phyloP scores from a whole-genome alignment of 2,797 vertebrate species.

The Protonibea diacanthus region DNA sequence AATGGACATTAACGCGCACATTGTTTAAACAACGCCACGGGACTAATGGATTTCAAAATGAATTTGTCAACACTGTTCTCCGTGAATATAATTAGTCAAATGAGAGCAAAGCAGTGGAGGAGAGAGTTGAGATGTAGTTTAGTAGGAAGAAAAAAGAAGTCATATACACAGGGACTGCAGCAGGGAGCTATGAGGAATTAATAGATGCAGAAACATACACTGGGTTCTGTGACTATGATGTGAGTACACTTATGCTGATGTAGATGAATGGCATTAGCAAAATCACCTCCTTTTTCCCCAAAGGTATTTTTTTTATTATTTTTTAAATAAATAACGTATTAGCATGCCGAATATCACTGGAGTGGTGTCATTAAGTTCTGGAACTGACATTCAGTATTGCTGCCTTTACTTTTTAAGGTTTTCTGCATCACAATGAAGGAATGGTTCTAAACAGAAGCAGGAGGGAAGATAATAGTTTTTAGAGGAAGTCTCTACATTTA shows the following conservation, averaged over 20 bases:
- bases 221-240: constrained; percentile 1
- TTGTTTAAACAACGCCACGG: constrained; percentile 86
- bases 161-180: constrained; percentile 18
- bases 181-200: constrained; percentile 12
- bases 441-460: constrained; percentile 1
- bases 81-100: constrained; percentile 85
- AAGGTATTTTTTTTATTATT: constrained; percentile 13
- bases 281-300: constrained; percentile 17
- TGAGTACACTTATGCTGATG: constrained; percentile 29
- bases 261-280: constrained; percentile 43
- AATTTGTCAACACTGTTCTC: constrained; percentile 86
- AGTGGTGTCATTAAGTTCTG: constrained; percentile 15
- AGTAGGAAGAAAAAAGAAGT: constrained; percentile 48
- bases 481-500: constrained; percentile 2
- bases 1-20: constrained; percentile 84
- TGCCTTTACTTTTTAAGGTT: constrained; percentile 13
- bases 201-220: constrained; percentile 20
- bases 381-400: constrained; percentile 16
- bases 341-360: constrained; percentile 36
- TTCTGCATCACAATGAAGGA: constrained; percentile 13
- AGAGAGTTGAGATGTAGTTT: constrained; percentile 61
- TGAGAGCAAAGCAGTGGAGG: constrained; percentile 71
- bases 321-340: constrained; percentile 44
- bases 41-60: constrained; percentile 88
- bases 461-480: not conserved